A percentile compares a stretch with the other conserved stretches of the same genome.
Evolutionary conservation across 2,113 vertebrate species (phyloP).

Genomic region (Canis aureus): DNA sequence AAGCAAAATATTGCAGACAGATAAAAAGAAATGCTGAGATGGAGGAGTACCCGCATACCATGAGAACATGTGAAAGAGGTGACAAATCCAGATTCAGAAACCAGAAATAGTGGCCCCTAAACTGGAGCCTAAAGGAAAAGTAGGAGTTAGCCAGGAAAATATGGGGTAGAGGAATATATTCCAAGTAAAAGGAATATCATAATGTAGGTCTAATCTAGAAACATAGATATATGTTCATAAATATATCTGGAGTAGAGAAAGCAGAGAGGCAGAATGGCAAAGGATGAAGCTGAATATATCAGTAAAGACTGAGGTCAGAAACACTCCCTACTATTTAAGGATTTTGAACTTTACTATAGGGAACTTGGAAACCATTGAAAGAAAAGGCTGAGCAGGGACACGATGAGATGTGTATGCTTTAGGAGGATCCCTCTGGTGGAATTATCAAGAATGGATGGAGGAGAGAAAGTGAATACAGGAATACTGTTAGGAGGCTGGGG

Average conservation of each 20-base stretch:
- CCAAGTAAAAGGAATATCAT: background rate
- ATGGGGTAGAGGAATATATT: background rate
- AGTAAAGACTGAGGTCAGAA: background rate
- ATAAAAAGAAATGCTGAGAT: background rate
- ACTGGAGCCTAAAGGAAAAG: background rate
- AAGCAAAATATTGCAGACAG: background rate
- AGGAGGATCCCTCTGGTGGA: background rate
- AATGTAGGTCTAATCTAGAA: background rate
- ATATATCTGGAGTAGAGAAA: background rate
- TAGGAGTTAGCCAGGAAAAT: background rate
- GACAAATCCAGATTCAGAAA: background rate
- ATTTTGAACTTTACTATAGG: background rate
- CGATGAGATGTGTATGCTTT: background rate
- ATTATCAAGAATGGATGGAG: background rate
- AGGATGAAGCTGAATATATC: background rate
- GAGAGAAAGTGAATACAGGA: background rate
- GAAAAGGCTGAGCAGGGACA: background rate
- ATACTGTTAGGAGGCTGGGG: accelerated
- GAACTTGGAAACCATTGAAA: background rate
- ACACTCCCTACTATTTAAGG: background rate
- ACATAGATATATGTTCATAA: background rate
- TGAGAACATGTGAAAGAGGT: background rate
- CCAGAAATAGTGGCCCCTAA: background rate
- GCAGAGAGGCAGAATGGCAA: background rate
- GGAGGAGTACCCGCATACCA: background rate